These are phyloP conservation scores for Sminthopsis crassicaudata DNA, from an alignment of 2,113 vertebrate genomes.

Conservation along the genomic window DNA sequence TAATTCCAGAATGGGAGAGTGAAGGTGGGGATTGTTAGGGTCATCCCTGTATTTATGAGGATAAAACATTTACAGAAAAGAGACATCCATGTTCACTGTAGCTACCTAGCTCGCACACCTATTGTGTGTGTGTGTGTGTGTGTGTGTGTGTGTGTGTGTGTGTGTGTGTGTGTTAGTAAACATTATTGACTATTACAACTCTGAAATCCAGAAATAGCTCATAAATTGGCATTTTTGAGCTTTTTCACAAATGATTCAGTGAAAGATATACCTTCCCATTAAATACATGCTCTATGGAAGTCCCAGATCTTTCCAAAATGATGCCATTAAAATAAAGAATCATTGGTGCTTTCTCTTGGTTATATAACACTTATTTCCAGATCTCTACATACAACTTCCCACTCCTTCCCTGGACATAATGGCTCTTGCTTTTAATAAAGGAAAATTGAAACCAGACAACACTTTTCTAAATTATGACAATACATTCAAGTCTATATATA, in stretches of 20 bases:
- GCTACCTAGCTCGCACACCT: neutral
- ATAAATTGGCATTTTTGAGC: neutral
- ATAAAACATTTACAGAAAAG: neutral
- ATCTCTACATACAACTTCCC: neutral
- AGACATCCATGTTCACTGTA: neutral
- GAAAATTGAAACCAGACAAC: neutral
- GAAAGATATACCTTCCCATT: neutral
- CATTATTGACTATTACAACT: neutral
- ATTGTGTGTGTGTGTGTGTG: too few species aligned
- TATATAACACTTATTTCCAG: neutral
- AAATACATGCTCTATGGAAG: neutral
- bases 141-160: too few species aligned
- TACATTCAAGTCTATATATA: neutral
- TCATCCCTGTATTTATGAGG: neutral
- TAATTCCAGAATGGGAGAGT: neutral
- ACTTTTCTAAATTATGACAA: neutral
- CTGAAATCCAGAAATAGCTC: neutral
- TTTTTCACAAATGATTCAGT: neutral
- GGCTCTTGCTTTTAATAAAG: neutral
- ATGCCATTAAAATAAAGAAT: neutral
- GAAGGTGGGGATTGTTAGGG: neutral
- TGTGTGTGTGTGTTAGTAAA: neutral
- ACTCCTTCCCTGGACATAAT: neutral
- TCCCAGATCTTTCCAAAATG: neutral
- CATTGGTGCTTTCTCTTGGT: neutral